Evolutionary conservation across 2,888 invertebrate genomes (phyloP).

Genomic region (Noctua comes): DNA sequence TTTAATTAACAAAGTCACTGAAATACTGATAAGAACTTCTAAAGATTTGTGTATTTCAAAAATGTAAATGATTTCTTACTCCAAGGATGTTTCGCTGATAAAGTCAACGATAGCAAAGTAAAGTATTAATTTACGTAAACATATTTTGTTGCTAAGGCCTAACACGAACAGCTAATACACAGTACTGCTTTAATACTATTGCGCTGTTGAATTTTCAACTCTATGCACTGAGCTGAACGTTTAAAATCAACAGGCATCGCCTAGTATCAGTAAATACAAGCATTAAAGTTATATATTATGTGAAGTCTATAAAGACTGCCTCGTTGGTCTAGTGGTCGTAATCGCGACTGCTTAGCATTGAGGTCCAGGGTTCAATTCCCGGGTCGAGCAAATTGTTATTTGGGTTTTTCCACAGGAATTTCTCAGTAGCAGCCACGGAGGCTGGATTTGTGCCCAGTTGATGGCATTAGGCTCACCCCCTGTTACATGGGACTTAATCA

Average conservation of each 20-base stretch:
- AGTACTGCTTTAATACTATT: neutral
- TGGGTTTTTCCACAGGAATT: neutral
- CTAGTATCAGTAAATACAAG: neutral
- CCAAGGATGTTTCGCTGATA: constrained; percentile 38
- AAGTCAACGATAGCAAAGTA: constrained; percentile 7
- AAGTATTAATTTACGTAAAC: constrained; percentile 1
- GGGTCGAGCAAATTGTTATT: too few relatives aligned
- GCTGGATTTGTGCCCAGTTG: neutral
- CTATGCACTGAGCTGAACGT: neutral
- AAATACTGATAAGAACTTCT: constrained; percentile 21
- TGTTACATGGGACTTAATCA: neutral
- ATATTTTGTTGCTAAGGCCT: constrained; percentile 11
- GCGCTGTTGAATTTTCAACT: neutral
- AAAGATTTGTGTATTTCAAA: constrained; percentile 17
- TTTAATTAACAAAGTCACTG: neutral
- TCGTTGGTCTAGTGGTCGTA: neutral
- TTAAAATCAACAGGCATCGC: neutral
- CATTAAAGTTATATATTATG: neutral
- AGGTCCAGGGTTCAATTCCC: neutral
- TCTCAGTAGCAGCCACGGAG: neutral
- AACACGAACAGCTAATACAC: neutral
- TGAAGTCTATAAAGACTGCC: neutral
- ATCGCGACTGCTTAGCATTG: neutral
- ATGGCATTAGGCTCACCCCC: neutral
- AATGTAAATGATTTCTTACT: neutral